Evolutionary conservation across 1,140 invertebrate genomes (phyloP).

Genomic region (Philotrypesis tridentata): DNA sequence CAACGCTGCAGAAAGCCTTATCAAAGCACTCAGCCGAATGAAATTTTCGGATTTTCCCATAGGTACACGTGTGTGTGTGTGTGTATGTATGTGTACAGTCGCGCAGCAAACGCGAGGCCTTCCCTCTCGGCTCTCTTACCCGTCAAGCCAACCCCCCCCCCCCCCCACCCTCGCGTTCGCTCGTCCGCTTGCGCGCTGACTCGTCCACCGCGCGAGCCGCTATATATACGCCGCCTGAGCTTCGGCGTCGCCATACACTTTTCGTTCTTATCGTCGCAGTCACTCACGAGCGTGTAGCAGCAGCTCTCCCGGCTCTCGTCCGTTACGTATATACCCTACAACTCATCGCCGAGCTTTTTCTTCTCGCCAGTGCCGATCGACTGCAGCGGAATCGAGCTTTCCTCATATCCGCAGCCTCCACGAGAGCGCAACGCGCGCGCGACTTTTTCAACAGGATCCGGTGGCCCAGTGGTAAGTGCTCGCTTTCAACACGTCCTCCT

Average conservation of each 20-base stretch:
- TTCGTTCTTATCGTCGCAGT: conserved; percentile 56
- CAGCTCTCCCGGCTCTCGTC: neutral
- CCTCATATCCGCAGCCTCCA: too few relatives aligned
- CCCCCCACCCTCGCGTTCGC: conserved; percentile 43
- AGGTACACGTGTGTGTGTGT: too few relatives aligned
- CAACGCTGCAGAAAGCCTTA: too few relatives aligned
- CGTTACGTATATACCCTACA: too few relatives aligned
- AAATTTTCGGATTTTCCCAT: too few relatives aligned
- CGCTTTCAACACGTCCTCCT: too few relatives aligned
- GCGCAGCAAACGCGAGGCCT: too few relatives aligned
- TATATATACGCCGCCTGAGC: conserved; percentile 60
- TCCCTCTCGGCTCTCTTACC: too few relatives aligned
- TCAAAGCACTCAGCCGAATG: too few relatives aligned
- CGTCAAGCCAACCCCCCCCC: too few relatives aligned
- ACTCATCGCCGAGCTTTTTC: neutral
- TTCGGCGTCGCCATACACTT: conserved; percentile 57
- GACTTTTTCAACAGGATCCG: neutral
- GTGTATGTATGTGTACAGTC: too few relatives aligned
- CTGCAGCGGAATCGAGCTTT: neutral
- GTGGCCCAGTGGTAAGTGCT: too few relatives aligned
- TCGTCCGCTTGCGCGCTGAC: conserved; percentile 50
- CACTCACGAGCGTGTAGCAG: conserved; percentile 38
- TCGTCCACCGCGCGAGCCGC: conserved; percentile 39
- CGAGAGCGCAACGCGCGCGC: neutral
- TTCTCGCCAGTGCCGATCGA: neutral